Conservation (phyloP, 30 jellyfish, hydroid and myxozoan genomes). For the Pseudorhiza aurosa region DNA sequence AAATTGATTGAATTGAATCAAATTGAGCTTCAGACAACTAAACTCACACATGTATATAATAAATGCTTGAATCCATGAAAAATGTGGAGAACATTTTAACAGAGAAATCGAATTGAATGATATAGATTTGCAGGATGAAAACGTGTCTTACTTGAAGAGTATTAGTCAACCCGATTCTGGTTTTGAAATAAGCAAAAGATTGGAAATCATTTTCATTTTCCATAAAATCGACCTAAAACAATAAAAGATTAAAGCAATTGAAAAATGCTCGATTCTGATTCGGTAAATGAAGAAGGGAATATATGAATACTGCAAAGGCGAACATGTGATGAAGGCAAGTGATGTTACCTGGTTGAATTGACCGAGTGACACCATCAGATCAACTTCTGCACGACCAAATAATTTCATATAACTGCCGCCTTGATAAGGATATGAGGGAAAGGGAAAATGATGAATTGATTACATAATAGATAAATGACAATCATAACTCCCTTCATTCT, state of each 20-base stretch:
- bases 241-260: not conserved
- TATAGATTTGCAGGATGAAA: not conserved
- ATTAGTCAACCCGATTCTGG: slow-evolving; percentile 74
- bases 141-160: slow-evolving; percentile 43
- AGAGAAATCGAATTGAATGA: too few species aligned
- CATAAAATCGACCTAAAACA: slow-evolving; percentile 20
- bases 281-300: not conserved
- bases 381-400: slow-evolving; percentile 91
- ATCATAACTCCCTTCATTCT: too few species aligned
- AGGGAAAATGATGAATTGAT: not conserved
- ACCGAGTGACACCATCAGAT: slow-evolving; percentile 83
- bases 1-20: too few species aligned
- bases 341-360: slow-evolving; percentile 73
- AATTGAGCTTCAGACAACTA: too few species aligned
- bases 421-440: not conserved
- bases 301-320: slow-evolving; percentile 3
- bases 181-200: slow-evolving; percentile 80
- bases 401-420: slow-evolving; percentile 70
- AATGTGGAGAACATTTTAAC: too few species aligned
- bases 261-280: not conserved
- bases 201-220: slow-evolving; percentile 45
- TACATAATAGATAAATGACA: not conserved
- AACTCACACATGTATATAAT: too few species aligned
- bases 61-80: too few species aligned
- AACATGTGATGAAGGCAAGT: not conserved